A percentile compares a stretch with the other conserved stretches of the same genome.
Conservation (phyloP, 2,888 invertebrate species). For the Tipula unca region DNA sequence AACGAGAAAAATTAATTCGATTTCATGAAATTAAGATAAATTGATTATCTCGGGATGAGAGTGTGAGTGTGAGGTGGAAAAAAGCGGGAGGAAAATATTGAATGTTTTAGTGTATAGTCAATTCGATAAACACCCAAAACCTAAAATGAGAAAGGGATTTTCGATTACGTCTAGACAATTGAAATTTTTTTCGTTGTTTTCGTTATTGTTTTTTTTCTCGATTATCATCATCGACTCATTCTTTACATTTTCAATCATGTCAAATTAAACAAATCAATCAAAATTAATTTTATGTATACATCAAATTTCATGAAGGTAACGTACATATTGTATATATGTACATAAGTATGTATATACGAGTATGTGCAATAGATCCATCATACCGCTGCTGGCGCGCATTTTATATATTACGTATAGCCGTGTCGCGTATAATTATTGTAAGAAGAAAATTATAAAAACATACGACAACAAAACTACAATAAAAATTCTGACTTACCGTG, state of each 20-base stretch:
- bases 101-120: not conserved
- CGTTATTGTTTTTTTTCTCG: not conserved
- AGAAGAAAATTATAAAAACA: not conserved
- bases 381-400: not conserved
- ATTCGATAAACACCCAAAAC: not conserved
- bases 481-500: slow-evolving; percentile 61
- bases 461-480: not conserved
- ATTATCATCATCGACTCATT: not conserved
- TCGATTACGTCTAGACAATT: slow-evolving; percentile 8
- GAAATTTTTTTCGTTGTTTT: not conserved
- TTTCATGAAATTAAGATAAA: slow-evolving; percentile 3
- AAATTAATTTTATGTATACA: not conserved
- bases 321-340: not conserved
- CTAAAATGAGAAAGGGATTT: not conserved
- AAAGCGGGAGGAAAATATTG: not conserved
- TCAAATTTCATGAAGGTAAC: not conserved
- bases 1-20: not conserved
- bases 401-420: no score
- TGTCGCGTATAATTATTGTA: not conserved
- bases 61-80: not conserved
- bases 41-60: not conserved
- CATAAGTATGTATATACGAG: no score
- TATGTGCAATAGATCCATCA: not conserved
- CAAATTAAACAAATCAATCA: slow-evolving; percentile 14
- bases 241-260: slow-evolving; percentile 14